phyloP scores from a whole-genome alignment of 2,888 invertebrate species.

The Spilosoma lubricipeda region DNA sequence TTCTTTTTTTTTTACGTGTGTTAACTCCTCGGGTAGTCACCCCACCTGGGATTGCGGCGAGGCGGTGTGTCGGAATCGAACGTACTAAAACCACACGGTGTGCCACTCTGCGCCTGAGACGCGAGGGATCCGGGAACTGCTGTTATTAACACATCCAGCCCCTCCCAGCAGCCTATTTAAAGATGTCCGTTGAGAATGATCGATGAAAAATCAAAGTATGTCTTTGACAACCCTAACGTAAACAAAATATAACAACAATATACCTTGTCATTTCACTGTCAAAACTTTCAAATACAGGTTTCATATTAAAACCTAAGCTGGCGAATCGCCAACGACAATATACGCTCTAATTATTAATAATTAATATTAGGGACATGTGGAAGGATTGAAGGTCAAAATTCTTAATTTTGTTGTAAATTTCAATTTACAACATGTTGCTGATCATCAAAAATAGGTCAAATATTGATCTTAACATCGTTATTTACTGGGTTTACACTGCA shows the following conservation, averaged over 20 bases:
- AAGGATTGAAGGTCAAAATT: neutral
- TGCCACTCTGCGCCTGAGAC: too few species aligned
- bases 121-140: too few species aligned
- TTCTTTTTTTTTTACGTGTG: too few species aligned
- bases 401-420: too few species aligned
- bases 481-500: neutral
- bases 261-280: neutral
- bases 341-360: constrained; percentile 16
- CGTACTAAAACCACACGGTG: too few species aligned
- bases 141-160: too few species aligned
- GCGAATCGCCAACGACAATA: constrained; percentile 7
- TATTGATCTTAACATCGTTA: neutral
- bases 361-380: neutral
- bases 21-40: too few species aligned
- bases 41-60: too few species aligned
- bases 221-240: neutral
- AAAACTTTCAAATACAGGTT: neutral
- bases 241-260: neutral
- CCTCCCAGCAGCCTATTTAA: too few species aligned
- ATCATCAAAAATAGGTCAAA: neutral
- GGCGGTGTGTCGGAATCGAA: too few species aligned
- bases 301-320: neutral
- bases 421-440: neutral
- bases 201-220: too few species aligned
- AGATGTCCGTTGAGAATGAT: too few species aligned